A percentile compares a stretch with the other conserved stretches of the same genome.
These are phyloP conservation scores for Nasua narica DNA, from an alignment of 2,797 vertebrate species.

Conservation along the genomic window DNA sequence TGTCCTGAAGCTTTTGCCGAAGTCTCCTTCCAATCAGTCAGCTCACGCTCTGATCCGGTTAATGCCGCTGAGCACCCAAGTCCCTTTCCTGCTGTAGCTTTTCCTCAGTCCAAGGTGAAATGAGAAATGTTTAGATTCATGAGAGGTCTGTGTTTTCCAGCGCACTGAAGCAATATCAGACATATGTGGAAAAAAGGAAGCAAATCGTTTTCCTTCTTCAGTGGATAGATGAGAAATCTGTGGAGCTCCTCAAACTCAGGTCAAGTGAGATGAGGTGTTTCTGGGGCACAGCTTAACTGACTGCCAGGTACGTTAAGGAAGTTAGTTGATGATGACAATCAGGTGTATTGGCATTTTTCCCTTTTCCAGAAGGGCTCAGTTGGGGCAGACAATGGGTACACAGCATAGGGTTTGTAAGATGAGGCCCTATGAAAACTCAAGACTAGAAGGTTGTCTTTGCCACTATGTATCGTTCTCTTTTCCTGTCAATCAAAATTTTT, in stretches of 20 bases:
- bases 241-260: not conserved
- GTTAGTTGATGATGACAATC: not conserved
- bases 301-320: not conserved
- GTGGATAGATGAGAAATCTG: not conserved
- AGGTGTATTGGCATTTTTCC: not conserved
- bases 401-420: not conserved
- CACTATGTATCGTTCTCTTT: not conserved
- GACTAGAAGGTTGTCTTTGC: not conserved
- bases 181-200: not conserved
- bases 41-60: conserved; percentile 1
- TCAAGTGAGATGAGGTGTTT: not conserved
- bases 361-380: not conserved
- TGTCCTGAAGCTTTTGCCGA: not conserved
- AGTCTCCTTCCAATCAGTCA: not conserved
- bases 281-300: not conserved
- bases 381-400: not conserved
- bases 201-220: not conserved
- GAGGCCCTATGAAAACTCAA: not conserved
- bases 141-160: not conserved
- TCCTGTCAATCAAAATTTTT: not conserved
- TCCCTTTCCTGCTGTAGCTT: not conserved
- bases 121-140: not conserved
- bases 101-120: not conserved
- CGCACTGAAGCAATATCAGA: not conserved
- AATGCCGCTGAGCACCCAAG: not conserved